Conservation (phyloP, 2,888 invertebrate genomes). For the Cantharis rufa region DNA sequence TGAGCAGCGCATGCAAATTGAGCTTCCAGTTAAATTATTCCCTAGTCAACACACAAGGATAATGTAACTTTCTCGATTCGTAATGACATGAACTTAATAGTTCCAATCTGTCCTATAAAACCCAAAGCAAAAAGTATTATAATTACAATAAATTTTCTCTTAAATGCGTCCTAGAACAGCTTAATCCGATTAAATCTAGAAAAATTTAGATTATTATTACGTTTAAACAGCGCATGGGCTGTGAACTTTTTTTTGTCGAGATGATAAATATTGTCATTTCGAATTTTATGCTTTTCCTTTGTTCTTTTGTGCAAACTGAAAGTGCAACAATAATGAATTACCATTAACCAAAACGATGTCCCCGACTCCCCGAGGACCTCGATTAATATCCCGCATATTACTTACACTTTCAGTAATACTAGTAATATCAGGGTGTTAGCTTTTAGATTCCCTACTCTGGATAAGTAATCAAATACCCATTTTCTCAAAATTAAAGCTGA, state of each 20-base stretch:
- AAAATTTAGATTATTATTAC: no score
- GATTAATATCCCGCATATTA: background rate
- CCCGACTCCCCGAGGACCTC: background rate
- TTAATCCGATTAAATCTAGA: background rate
- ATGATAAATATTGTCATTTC: background rate
- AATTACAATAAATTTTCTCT: background rate
- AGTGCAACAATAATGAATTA: background rate
- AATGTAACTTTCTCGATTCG: constrained; percentile 1
- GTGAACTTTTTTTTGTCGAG: background rate
- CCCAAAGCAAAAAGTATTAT: background rate
- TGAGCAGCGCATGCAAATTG: constrained; percentile 2
- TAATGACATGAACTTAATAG: background rate
- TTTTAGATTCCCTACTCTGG: background rate
- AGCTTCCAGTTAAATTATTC: constrained; percentile 5
- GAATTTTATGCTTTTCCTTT: background rate
- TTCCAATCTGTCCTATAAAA: background rate
- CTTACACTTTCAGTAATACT: background rate
- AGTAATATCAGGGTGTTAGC: background rate
- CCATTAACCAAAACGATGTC: background rate
- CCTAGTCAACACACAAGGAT: constrained; percentile 1
- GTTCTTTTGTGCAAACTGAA: background rate
- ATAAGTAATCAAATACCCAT: background rate
- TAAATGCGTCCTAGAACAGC: background rate
- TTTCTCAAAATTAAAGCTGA: background rate
- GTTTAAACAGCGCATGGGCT: background rate